Base-by-base conservation (phyloP, 2,888 invertebrate genomes). In the Hemithea aestivaria region DNA sequence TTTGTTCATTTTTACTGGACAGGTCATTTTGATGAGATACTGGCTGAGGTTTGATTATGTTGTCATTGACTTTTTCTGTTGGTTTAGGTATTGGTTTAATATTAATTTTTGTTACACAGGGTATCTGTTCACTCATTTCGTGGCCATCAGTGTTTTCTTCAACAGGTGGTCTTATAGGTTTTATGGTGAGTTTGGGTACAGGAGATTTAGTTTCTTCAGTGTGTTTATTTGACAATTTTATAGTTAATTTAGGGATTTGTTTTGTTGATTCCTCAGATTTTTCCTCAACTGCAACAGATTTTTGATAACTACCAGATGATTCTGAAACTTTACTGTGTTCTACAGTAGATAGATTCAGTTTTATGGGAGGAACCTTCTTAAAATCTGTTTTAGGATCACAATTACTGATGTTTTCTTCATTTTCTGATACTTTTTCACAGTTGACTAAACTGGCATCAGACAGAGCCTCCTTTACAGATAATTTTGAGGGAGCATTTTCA, bases 221-320 rank as follows among this genome's bases (percentile, higher is more conserved):
- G 51, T 70, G 73, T 59, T 78, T 87, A 48, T 61, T 71, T 22
- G 72, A 60, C 40, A 87, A 58, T 68, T 87, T 88, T 22, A 88
- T 87, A 30, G 88, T 88, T 45, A 88, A 60, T 67, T 88, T 89
- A 23, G 88, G 88, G 32, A 88, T 76, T 48, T 79, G 80, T 66
- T 82, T 87, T 29, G 55, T 51, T 35, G 60, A 51, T 23, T 74
- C 36, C 9, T 34, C 77, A 27, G 53, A 40, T 27, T 69, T 63
- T 35, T 64, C 61, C 36, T 63, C 51, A 48, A 24, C 25, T 16
- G 40, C 39, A 49, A 45, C 53, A 44, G 45, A 53, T 53, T 56
- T 58, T 51, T 47, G 62, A 47, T 40, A 53, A 47, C 53, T 60
- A 53, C 39, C 56, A 35, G 45, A 48, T 10, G 58, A 44, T 31